Evolutionary conservation across 1,140 invertebrate genomes (phyloP), one percentile per base, ranked within the genome.

Genomic region (Myzus persicae): DNA sequence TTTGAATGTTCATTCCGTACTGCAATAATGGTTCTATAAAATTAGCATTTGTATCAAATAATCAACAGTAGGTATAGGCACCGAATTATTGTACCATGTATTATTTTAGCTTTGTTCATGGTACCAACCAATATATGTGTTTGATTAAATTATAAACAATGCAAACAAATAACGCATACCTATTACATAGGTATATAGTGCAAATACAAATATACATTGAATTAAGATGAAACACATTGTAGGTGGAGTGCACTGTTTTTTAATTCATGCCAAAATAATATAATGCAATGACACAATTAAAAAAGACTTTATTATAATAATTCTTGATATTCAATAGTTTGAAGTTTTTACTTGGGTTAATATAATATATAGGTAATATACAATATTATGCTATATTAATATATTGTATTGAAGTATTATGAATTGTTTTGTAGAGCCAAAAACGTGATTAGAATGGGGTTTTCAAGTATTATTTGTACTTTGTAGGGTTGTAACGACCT

Each of bases 141-240:
- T 67, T 67, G 31, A n/a, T 67, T n/a, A 67, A 67, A n/a, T 76
- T 76, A 76, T 14, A n/a, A 76, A 76, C 59, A 76, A n/a, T n/a
- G 11, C 14, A 76, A n/a, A n/a, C 31, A 76, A 76, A 76, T 76
- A 76, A n/a, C 14, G 59, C 6, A n/a, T 76, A 18, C 31, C 20
- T 51, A 51, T 51, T 24, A 22, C 48, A 0, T 5, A 11, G 11
- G 0, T 0, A 18, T n/a, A 18, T n/a, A 20, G 14, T 18, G 5
- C 36, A 5, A n/a, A n/a, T 76, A 76, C 4, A 76, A 20, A 76
- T 76, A n/a, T n/a, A 76, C 31, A 76, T 36, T n/a, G 31, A 76
- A n/a, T 76, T n/a, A 76, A 76, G n/a, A n/a, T 9, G n/a, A n/a
- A 76, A 76, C 14, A 18, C 36, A 67, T 67, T n/a, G n/a, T n/a